A percentile compares a stretch with the other conserved stretches of the same genome.
phyloP scores from a whole-genome alignment of 2,113 vertebrate species.

The Nothocercus nigrocapillus region DNA sequence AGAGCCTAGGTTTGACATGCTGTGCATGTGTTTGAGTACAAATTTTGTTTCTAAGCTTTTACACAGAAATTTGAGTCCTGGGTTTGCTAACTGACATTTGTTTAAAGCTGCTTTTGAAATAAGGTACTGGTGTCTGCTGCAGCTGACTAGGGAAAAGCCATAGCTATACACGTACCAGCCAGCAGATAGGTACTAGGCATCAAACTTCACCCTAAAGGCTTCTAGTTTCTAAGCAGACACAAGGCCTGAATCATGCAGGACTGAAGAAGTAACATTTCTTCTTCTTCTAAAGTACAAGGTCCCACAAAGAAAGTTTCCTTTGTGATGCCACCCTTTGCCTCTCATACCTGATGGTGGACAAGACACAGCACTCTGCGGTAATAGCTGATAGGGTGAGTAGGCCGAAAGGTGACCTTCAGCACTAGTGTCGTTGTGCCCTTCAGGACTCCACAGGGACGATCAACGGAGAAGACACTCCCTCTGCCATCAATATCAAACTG shows the following conservation, averaged over 20 bases:
- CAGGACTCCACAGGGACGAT: conserved; percentile 80
- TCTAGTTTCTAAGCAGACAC: background rate
- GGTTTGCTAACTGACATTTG: background rate
- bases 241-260: background rate
- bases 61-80: background rate
- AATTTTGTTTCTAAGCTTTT: too few species aligned
- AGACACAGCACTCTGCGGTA: conserved; percentile 88
- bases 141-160: background rate
- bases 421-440: conserved; percentile 65
- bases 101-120: background rate
- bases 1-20: background rate
- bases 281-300: background rate
- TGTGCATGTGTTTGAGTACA: background rate
- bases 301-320: background rate
- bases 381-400: conserved; percentile 81
- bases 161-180: background rate
- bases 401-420: conserved; percentile 83
- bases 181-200: background rate
- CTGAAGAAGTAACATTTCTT: background rate
- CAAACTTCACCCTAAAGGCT: background rate
- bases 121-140: background rate
- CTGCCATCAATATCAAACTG: conserved; percentile 87
- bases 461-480: conserved; percentile 89
- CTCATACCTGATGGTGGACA: conserved; percentile 87
- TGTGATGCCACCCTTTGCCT: background rate